Evolutionary conservation across 2,797 vertebrate species (phyloP), one percentile per base, ranked within the genome.

Genomic region (Ibycter americanus): DNA sequence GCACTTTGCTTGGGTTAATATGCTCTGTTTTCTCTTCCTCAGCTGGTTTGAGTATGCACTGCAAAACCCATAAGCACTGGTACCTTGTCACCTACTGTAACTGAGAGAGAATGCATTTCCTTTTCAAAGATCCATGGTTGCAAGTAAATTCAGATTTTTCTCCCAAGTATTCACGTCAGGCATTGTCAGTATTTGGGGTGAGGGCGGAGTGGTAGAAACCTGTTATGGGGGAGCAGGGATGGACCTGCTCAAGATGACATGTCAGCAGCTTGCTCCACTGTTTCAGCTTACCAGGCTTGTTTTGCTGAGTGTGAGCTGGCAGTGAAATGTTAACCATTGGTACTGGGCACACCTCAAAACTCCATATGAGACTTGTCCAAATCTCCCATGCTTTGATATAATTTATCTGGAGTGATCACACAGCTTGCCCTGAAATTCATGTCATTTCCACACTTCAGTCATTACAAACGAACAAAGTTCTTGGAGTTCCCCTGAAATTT

Each of bases 401-500:
- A 11, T 56, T 78, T 14, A 20, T n/a, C 11, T 55, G 68, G 68
- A 67, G 67, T 4, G 14, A 27, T 21, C 18, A 7, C 10, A 8
- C n/a, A 62, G 27, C 59, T 36, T 66, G 36, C 36, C 29, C 68
- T 77, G 76, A 38, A 36, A 38, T 62, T 49, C 15, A 14, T 7
- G 18, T 15, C 19, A 18, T 56, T 94, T 88, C 79, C 79, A 34
- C 0, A 0, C 44, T 67, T 54, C 18, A 5, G 3, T 25, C 22
- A 1, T 25, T 67, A 15, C 38, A 79, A 3, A 21, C 32, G 27
- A 82, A 27, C 9, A 18, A 46, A 86, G 11, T 13, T 71, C 80
- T 55, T 47, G 58, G 88, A 58, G 51, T 89, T 95, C 54, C 92
- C 80, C 80, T 92, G 62, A 78, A 93, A 87, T 68, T 58, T 47